Conservation (phyloP, 2,888 invertebrate genomes). For the Orgyia antiqua region DNA sequence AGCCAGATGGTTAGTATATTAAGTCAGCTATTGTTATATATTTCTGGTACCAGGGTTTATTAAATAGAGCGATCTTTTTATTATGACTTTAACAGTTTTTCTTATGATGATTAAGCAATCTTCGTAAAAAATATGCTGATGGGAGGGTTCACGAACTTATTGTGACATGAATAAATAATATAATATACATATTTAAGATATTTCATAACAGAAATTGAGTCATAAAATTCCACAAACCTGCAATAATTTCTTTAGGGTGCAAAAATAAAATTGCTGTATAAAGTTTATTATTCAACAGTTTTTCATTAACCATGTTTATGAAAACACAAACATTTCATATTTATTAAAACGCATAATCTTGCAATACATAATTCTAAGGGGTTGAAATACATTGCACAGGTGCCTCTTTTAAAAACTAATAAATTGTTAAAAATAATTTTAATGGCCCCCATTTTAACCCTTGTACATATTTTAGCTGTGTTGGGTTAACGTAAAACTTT, state of each 20-base stretch:
- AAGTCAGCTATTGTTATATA: too few species aligned
- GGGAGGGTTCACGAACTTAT: too few species aligned
- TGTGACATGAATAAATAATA: too few species aligned
- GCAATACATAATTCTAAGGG: constrained; percentile 5
- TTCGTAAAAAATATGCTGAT: too few species aligned
- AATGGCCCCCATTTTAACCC: not conserved
- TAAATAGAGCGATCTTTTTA: too few species aligned
- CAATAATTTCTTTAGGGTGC: not conserved
- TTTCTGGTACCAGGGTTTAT: too few species aligned
- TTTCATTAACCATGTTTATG: constrained; percentile 35
- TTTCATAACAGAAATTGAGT: not conserved
- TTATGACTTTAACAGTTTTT: too few species aligned
- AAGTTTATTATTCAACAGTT: constrained; percentile 24
- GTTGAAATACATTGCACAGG: constrained; percentile 4
- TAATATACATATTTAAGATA: too few species aligned
- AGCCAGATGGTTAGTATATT: constrained; percentile 16
- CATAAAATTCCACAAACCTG: not conserved
- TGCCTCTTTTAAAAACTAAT: not conserved
- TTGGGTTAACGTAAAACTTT: too few species aligned
- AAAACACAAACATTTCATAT: constrained; percentile 23
- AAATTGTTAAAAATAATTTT: not conserved
- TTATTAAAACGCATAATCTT: constrained; percentile 20
- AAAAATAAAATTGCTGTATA: constrained; percentile 6
- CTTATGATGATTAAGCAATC: too few species aligned
- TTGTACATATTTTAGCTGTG: too few species aligned